phyloP scores from a whole-genome alignment of 37 sponge, comb jelly and placozoan species.

The Ephydatia muelleri region DNA sequence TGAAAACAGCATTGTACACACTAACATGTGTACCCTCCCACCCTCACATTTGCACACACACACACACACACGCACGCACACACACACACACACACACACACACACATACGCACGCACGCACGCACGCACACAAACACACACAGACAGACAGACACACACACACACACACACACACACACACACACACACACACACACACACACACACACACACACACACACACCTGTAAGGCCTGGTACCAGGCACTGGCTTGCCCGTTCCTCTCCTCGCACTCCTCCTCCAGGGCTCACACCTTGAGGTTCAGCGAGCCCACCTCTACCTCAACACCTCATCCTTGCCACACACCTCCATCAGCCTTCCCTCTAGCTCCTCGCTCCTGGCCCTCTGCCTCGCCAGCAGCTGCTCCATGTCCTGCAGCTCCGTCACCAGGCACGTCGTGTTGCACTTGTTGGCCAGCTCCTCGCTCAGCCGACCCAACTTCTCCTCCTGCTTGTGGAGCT shows the following conservation, averaged over 20 bases:
- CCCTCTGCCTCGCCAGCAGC: conserved; percentile 18
- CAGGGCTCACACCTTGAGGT: conserved; percentile 20
- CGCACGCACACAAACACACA: background rate
- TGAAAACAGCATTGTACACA: too few species aligned
- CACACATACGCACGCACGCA: background rate
- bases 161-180: too few species aligned
- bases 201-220: conserved; percentile 4
- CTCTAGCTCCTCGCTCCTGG: conserved; percentile 26
- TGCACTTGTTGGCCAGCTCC: conserved; percentile 1
- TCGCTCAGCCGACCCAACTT: conserved; percentile 13
- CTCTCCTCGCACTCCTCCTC: conserved; percentile 47
- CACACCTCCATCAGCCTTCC: conserved; percentile 17
- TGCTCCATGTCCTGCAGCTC: conserved; percentile 41
- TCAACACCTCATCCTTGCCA: conserved; percentile 15
- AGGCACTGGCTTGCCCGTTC: conserved; percentile 23
- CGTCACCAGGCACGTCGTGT: conserved; percentile 6
- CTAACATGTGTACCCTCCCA: too few species aligned
- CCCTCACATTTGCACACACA: background rate
- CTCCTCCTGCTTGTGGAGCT: conserved; percentile 29
- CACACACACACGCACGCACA: conserved; percentile 4
- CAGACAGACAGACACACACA: too few species aligned
- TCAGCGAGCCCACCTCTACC: conserved; percentile 22
- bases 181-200: too few species aligned
- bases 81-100: conserved; percentile 7
- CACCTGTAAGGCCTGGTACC: conserved; percentile 44